phyloP scores from a whole-genome alignment of 2,113 vertebrate species.

The Lichenostomus cassidix region DNA sequence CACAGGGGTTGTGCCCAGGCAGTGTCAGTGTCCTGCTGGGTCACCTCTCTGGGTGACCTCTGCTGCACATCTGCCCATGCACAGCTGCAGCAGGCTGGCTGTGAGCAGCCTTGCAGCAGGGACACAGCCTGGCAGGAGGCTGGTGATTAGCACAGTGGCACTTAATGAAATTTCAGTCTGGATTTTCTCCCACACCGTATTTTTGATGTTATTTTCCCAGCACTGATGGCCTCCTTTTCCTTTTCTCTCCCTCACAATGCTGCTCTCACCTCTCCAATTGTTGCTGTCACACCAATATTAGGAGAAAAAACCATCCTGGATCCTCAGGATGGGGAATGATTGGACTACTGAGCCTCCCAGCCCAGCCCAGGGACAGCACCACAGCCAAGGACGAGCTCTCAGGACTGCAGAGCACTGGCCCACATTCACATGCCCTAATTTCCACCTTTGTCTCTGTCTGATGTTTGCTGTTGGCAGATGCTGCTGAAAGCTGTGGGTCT shows the following conservation, averaged over 20 bases:
- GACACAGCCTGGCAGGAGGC: neutral
- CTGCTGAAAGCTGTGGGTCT: slow-evolving; percentile 39
- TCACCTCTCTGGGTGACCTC: neutral
- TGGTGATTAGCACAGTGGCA: neutral
- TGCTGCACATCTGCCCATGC: neutral
- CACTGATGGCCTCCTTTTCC: neutral
- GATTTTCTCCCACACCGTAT: neutral
- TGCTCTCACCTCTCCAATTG: neutral
- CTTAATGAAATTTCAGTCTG: neutral
- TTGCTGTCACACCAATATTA: neutral
- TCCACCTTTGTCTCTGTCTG: slow-evolving; percentile 43
- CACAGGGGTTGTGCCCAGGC: neutral
- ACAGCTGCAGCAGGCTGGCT: neutral
- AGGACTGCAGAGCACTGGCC: neutral
- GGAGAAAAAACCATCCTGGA: neutral
- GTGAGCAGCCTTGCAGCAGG: neutral
- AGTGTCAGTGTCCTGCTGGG: fast-evolving
- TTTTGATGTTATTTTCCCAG: neutral
- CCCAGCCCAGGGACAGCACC: neutral
- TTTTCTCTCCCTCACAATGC: neutral
- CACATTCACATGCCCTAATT: slow-evolving; percentile 38
- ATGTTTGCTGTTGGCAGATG: slow-evolving; percentile 21
- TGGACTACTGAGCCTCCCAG: neutral
- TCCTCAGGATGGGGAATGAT: neutral
- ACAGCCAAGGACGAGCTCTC: neutral